Evolutionary conservation across 2,888 invertebrate genomes (phyloP).

Genomic region (Mesorhabditis belari): DNA sequence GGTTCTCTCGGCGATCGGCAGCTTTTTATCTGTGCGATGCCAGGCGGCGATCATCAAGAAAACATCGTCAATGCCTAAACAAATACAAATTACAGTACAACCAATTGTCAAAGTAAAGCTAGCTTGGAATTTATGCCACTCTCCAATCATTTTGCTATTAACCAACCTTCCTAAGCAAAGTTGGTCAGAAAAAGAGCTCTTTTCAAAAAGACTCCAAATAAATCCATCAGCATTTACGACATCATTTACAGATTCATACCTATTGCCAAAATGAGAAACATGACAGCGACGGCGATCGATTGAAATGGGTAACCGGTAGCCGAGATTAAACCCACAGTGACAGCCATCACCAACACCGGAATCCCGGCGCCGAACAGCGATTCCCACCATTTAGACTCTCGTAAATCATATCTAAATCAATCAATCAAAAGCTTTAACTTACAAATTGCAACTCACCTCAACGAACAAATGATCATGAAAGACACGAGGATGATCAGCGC

Average conservation of each 20-base stretch:
- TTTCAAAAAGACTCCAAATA: too few species aligned
- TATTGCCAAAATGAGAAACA: conserved; percentile 36
- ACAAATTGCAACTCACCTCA: conserved; percentile 14
- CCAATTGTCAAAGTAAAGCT: too few species aligned
- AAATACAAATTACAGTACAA: neutral
- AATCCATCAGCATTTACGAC: too few species aligned
- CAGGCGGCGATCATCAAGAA: conserved; percentile 37
- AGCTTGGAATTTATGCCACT: too few species aligned
- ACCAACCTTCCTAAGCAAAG: too few species aligned
- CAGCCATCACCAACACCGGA: conserved; percentile 27
- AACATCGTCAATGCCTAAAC: conserved; percentile 35
- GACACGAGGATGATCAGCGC: conserved; percentile 16
- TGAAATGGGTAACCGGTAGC: conserved; percentile 36
- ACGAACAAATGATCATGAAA: conserved; percentile 18
- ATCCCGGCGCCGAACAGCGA: conserved; percentile 31
- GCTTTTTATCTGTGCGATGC: conserved; percentile 27
- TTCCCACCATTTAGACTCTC: conserved; percentile 33
- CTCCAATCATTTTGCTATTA: too few species aligned
- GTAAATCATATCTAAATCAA: conserved; percentile 12
- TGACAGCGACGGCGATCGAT: conserved; percentile 30
- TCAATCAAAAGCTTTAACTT: neutral
- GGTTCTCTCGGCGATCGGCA: conserved; percentile 20
- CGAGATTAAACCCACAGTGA: conserved; percentile 34
- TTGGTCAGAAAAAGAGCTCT: too few species aligned
- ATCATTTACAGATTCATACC: too few species aligned